Evolutionary conservation across 2,888 invertebrate genomes (phyloP).

Genomic region (Cheilosia vulpina): DNA sequence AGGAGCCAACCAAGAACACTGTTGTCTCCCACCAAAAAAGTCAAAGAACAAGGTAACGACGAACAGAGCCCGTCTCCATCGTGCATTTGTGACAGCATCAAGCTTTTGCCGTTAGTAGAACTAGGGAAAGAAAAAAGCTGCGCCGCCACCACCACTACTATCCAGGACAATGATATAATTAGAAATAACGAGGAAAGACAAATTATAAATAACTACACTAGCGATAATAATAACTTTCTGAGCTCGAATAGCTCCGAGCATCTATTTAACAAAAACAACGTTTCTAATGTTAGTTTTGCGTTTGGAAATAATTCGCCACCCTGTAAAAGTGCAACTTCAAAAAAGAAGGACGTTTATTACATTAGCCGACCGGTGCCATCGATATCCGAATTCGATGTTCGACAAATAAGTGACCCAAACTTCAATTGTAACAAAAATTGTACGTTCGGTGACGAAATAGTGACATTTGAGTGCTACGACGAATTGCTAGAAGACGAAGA

Average conservation of each 20-base stretch:
- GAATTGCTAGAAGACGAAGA: conserved; percentile 77
- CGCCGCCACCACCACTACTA: conserved; percentile 13
- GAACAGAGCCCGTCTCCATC: conserved; percentile 40
- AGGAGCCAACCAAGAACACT: conserved; percentile 19
- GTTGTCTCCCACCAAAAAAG: conserved; percentile 23
- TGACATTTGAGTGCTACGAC: conserved; percentile 80
- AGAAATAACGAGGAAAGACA: conserved; percentile 44
- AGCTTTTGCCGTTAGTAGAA: conserved; percentile 28
- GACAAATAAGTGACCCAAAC: conserved; percentile 78
- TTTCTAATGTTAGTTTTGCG: conserved; percentile 32
- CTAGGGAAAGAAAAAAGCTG: conserved; percentile 45
- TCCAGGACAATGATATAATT: conserved; percentile 48
- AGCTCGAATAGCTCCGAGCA: conserved; percentile 44
- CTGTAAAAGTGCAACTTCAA: conserved; percentile 6
- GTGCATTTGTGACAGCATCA: conserved; percentile 58
- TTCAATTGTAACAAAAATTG: conserved; percentile 22
- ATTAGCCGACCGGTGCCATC: conserved; percentile 62
- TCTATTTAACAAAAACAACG: conserved; percentile 7
- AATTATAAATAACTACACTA: conserved; percentile 37
- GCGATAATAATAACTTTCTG: conserved; percentile 58
- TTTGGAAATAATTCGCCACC: conserved; percentile 43
- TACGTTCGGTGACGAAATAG: conserved; percentile 31
- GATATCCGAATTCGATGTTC: conserved; percentile 81
- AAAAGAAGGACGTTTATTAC: conserved; percentile 56
- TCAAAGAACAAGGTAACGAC: conserved; percentile 34